A percentile compares a stretch with the other conserved stretches of the same genome.
phyloP scores from a whole-genome alignment of 1,140 invertebrate genomes.

The Phthorimaea operculella region DNA sequence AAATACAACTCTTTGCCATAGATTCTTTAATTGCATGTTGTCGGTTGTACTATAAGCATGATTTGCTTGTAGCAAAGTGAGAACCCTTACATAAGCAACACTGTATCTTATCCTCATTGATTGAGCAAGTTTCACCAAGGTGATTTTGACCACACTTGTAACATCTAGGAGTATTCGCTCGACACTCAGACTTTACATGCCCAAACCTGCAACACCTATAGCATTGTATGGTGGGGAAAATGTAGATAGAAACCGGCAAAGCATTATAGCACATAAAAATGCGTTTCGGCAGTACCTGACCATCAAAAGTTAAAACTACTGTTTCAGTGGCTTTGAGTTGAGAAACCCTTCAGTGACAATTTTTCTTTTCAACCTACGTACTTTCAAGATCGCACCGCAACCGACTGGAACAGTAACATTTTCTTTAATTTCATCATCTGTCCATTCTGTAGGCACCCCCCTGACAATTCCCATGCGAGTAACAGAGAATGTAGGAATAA shows the following conservation, averaged over 20 bases:
- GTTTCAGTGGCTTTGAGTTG: slow-evolving; percentile 8
- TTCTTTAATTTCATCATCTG: slow-evolving; percentile 10
- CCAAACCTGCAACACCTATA: slow-evolving; percentile 18
- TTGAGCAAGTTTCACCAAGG: slow-evolving; percentile 9
- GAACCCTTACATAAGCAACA: slow-evolving; percentile 11
- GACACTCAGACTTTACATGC: slow-evolving; percentile 11
- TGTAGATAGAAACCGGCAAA: neutral
- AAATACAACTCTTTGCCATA: slow-evolving; percentile 13
- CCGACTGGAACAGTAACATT: slow-evolving; percentile 9
- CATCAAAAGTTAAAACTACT: slow-evolving; percentile 11
- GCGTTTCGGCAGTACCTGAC: slow-evolving; percentile 11
- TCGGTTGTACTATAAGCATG: slow-evolving; percentile 11
- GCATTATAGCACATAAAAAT: slow-evolving; percentile 11
- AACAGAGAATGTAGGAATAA: slow-evolving; percentile 13
- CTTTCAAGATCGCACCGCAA: slow-evolving; percentile 13
- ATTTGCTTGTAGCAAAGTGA: slow-evolving; percentile 14
- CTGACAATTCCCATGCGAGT: slow-evolving; percentile 15
- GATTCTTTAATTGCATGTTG: slow-evolving; percentile 15
- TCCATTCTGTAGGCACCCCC: slow-evolving; percentile 11
- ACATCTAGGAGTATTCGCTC: slow-evolving; percentile 10
- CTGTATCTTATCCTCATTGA: neutral
- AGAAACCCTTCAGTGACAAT: neutral
- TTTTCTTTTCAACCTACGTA: slow-evolving; percentile 12
- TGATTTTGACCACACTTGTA: slow-evolving; percentile 16
- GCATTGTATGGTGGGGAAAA: slow-evolving; percentile 18